Base-by-base conservation (phyloP, 2,888 invertebrate genomes). In the Drosophila greeni region DNA sequence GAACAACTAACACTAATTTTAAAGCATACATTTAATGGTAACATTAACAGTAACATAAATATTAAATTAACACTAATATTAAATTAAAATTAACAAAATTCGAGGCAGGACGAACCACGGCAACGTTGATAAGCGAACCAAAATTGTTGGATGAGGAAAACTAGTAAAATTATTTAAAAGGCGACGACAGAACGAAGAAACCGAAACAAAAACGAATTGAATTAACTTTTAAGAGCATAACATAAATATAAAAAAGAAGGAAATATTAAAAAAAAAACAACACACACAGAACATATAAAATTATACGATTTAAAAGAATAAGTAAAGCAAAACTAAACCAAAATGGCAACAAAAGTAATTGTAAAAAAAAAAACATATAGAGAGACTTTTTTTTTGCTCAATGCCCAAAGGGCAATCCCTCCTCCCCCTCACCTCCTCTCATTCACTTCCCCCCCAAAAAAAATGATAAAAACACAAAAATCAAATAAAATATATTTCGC, bases 1-100 rank as follows among this genome's bases (percentile, higher is more conserved):
- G 52, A 58, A 47, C 70, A 82, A 82, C 81, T 82, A 78, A 78
- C 70, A 80, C 73, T 80, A 78, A 77, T 77, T 79, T 77, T 77
- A 82, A 79, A 47, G 67, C 55, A 82, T 76, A 76, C 68, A 79
- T 73, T 73, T 76, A 80, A 80, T 72, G 70, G 81, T 83, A 81
- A 74, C 73, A 70, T 80, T 81, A 77, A 77, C 59, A 54, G 33
- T 75, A 77, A 75, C 49, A 73, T 78, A 67, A 67, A 24, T n/a
- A 42, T 42, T 42, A 42, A 42, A 49, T 49, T 47, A 45, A 51
- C 40, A 49, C 78, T 72, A 82, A 82, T 74, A 74, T 70, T 42
- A 42, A 64, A 18, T 5, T 24, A 39, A 60, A 48, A 66, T 33
- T 9, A 33, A 66, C 47, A 49, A 40, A 29, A 40, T 18, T 29